Evolutionary conservation across 2,797 vertebrate species (phyloP).

Genomic region (Leontocebus nigricollis): DNA sequence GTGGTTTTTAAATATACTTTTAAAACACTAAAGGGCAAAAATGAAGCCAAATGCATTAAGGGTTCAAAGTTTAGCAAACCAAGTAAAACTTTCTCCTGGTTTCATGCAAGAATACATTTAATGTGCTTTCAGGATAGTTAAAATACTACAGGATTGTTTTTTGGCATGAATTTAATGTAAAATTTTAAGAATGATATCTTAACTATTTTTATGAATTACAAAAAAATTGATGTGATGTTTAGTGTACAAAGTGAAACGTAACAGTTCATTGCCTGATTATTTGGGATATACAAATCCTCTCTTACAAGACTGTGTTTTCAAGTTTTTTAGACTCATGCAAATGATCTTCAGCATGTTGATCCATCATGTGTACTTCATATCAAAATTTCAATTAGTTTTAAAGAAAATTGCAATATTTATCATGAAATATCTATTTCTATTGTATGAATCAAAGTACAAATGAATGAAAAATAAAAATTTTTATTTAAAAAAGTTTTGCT

Average conservation of each 20-base stretch:
- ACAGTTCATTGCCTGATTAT: conserved; percentile 4
- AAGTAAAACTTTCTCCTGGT: conserved; percentile 53
- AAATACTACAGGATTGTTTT: conserved; percentile 61
- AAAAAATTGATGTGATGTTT: conserved; percentile 62
- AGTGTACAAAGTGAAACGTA: conserved; percentile 55
- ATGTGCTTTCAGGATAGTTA: conserved; percentile 54
- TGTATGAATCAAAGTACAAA: conserved; percentile 58
- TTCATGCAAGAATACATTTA: conserved; percentile 75
- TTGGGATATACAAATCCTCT: conserved; percentile 64
- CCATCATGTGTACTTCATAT: conserved; percentile 69
- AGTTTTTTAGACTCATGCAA: conserved; percentile 61
- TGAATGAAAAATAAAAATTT: conserved; percentile 43
- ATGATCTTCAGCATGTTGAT: conserved; percentile 71
- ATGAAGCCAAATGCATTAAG: conserved; percentile 72
- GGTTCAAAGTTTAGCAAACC: conserved; percentile 66
- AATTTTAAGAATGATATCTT: conserved; percentile 59
- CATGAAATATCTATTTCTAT: conserved; percentile 54
- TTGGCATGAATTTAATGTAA: conserved; percentile 60
- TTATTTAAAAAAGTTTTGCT: conserved; percentile 43
- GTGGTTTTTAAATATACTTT: conserved; percentile 81
- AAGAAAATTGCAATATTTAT: conserved; percentile 58
- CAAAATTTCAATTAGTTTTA: conserved; percentile 65
- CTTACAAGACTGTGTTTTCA: conserved; percentile 65
- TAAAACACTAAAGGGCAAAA: conserved; percentile 70
- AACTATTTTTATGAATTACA: conserved; percentile 70